Base-by-base conservation (phyloP, 2,797 vertebrate genomes). In the Myotis pilosus region DNA sequence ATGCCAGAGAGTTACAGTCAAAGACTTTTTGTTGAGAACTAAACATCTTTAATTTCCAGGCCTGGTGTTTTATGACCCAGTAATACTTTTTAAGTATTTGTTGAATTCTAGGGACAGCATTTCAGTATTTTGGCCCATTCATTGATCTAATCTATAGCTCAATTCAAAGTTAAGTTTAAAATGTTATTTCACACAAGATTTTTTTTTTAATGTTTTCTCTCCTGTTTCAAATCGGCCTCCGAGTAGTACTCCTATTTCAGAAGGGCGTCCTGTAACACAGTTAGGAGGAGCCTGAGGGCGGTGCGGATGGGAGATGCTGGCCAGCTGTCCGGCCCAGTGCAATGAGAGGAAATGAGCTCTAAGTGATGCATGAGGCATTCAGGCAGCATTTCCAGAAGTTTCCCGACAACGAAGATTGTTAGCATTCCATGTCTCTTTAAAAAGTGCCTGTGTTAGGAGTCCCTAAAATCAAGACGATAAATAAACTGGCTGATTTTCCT, bases 21-120 rank as follows among this genome's bases (percentile, higher is more conserved):
- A 95, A 97, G 97, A 94, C 96, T 94, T 96, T 96, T 91, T 96
- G 96, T 95, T 97, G 97, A 96, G 89, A 91, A 92, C 94, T 96
- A 96, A 97, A 96, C 96, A 96, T 97, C 87, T 96, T 96, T 97
- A 90, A 97, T 97, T 97, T 97, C 93, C 85, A 97, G 95, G 72
- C 95, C 92, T 96, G 94, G 94, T 96, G 82, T 95, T 95, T 97
- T 97, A 97, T 89, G 96, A 94, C 85, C 96, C 90, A 47, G 20
- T 94, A 89, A 93, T 94, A 80, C 78, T 94, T 25, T 89, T 91
- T 87, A 94, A 97, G 94, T 96, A 93, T 95, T 92, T 84, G 88
- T 94, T 95, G 85, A 95, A 94, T 95, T 96, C 88, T 89, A 91
- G 85, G 79, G 68, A 88, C 13, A 68, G 64, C 22, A 55, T 74